Base-by-base conservation (phyloP, 2,888 invertebrate species). In the Cybosia mesomella region DNA sequence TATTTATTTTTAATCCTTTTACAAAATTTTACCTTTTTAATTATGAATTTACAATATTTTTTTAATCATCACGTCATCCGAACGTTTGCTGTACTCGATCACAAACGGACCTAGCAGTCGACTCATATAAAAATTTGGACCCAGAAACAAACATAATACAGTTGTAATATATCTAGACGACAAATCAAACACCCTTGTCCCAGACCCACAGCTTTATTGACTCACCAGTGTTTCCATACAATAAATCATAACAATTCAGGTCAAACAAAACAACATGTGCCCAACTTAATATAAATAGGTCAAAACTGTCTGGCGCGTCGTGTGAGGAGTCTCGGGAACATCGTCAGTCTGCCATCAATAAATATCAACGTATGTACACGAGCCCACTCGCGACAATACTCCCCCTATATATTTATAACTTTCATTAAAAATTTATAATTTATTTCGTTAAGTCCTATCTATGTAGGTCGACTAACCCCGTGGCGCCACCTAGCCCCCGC, bases 171-270 rank as follows among this genome's bases (percentile, higher is more conserved):
- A 80, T 83, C 82, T 83, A 85, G 83, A 87, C 88, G 87, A 86
- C 88, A 93, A 94, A 94, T 94, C 88, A 94, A 94, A 93, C 93
- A 93, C 89, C 89, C 86, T 87, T 87, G 87, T 93, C 94, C 95
- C 95, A 93, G 93, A 94, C 94, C 95, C 95, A 95, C 94, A 92
- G 92, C 92, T 95, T 95, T 94, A 95, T 95, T 95, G 94, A 95
- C 95, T 94, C 88, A 94, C 94, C 95, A 94, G 94, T 92, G 93
- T 94, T 92, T 91, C 91, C 91, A 92, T 95, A 95, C 94, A 95
- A 93, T 93, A 93, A 94, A 94, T 94, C 93, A 95, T 94, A 95
- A 94, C 94, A 94, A 93, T 92, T 92, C 91, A 92, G 90, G 92
- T 93, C 92, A 92, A 95, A 95, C 93, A 94, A 94, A 94, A 94